Base-by-base conservation (phyloP, 2,113 vertebrate genomes). In the Blennius ocellaris region DNA sequence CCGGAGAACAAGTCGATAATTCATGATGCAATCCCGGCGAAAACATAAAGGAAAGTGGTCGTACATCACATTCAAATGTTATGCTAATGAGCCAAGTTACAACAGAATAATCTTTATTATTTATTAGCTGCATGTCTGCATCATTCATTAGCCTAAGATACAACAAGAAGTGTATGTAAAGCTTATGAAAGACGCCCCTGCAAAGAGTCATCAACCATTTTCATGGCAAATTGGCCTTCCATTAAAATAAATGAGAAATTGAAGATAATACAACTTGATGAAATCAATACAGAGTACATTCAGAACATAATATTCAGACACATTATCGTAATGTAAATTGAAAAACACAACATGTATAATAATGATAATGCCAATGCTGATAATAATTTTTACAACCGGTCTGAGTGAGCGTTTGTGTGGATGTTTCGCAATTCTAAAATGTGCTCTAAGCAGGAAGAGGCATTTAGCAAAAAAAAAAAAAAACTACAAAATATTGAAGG, bases 1-100 rank as follows among this genome's bases (percentile, higher is more conserved):
- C 12, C n/a, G 39, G 47, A 48, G 4, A 43, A 37, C 40, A 68
- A 53, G 45, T 17, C 15, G 37, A 81, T 37, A 0, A 78, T 74
- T 50, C 5, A 43, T 37, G 14, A 78, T 5, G 53, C 9, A 48
- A 41, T 36, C 17, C 56, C 30, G 41, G 14, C 48, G 16, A 5
- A 21, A 2, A 47, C 48, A 30, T 7, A 21, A 2, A 47, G 10
- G 43, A 64, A 55, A 49, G 37, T 14, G 54, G 21, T 39, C 8
- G 10, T 0, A 21, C 47, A 47, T 17, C 4, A n/a, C 30, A 49
- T 44, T 59, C 52, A n/a, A 45, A 41, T 10, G 39, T 3, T 43
- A 47, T 14, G n/a, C 45, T 54, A 39, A 10, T 16, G 10, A 4
- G 49, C 52, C 21, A 57, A 41, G 39, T 10, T 17, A 48, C 17